A percentile compares a stretch with the other conserved stretches of the same genome.
These are phyloP conservation scores for Lithophane socia DNA, from an alignment of 2,888 invertebrate species.

Conservation along the genomic window DNA sequence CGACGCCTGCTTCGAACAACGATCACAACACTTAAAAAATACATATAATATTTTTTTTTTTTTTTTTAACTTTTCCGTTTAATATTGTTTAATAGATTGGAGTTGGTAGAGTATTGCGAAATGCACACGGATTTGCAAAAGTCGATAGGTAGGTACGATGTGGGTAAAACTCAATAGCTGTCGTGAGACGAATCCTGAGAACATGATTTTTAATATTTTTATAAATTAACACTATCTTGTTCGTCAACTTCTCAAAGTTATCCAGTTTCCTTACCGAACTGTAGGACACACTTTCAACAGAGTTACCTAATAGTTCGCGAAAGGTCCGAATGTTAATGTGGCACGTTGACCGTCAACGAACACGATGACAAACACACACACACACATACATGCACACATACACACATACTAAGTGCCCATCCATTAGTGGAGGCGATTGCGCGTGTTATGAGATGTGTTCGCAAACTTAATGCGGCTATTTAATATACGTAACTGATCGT, in stretches of 20 bases:
- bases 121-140: background rate
- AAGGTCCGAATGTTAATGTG: constrained; percentile 8
- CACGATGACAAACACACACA: background rate
- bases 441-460: constrained; percentile 52
- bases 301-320: constrained; percentile 32
- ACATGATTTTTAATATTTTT: background rate
- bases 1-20: background rate
- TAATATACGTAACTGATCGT: constrained; percentile 47
- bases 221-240: background rate
- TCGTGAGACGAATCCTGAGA: background rate
- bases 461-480: constrained; percentile 48
- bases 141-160: no score
- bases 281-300: background rate
- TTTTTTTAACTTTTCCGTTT: no score
- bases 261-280: background rate
- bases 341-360: constrained; percentile 23
- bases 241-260: constrained; percentile 3
- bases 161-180: background rate
- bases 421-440: constrained; percentile 14
- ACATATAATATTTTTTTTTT: no score
- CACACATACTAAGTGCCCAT: background rate
- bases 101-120: background rate
- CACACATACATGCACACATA: background rate
- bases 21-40: background rate
- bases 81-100: background rate